phyloP scores from a whole-genome alignment of 1,140 invertebrate species.

The Halesus radiatus region DNA sequence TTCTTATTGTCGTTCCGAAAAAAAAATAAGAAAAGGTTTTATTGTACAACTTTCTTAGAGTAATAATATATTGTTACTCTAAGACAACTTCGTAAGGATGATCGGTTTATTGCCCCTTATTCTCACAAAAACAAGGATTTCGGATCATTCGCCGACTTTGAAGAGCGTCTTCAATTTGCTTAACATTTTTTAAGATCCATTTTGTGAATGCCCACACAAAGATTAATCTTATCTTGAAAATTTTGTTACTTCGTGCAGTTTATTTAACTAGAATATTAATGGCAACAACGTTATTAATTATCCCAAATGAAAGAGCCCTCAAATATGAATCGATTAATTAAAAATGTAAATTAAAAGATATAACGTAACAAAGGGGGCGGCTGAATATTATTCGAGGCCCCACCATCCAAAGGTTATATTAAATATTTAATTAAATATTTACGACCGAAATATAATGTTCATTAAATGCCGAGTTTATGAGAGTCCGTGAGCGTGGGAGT shows the following conservation, averaged over 20 bases:
- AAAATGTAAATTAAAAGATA: background rate
- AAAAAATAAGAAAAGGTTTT: too few relatives aligned
- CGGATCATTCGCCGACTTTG: too few relatives aligned
- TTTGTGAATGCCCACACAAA: too few relatives aligned
- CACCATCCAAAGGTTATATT: background rate
- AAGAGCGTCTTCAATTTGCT: too few relatives aligned
- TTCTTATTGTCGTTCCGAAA: too few relatives aligned
- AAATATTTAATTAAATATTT: constrained; percentile 54
- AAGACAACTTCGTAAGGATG: too few relatives aligned
- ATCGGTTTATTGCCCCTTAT: too few relatives aligned
- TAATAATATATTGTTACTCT: too few relatives aligned
- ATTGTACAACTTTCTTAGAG: too few relatives aligned
- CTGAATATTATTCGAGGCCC: background rate
- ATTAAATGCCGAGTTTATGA: constrained; percentile 44
- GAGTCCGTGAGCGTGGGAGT: background rate
- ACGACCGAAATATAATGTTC: constrained; percentile 45
- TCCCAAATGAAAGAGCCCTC: background rate
- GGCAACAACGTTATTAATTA: background rate
- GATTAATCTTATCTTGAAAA: too few relatives aligned
- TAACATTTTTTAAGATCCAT: too few relatives aligned
- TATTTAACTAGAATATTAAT: background rate
- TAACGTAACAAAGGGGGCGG: background rate
- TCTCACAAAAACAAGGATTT: too few relatives aligned
- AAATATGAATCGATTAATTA: background rate
- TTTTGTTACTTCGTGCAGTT: background rate